Evolutionary conservation across 2,113 vertebrate genomes (phyloP).

Genomic region (Amblyopsis rosae): DNA sequence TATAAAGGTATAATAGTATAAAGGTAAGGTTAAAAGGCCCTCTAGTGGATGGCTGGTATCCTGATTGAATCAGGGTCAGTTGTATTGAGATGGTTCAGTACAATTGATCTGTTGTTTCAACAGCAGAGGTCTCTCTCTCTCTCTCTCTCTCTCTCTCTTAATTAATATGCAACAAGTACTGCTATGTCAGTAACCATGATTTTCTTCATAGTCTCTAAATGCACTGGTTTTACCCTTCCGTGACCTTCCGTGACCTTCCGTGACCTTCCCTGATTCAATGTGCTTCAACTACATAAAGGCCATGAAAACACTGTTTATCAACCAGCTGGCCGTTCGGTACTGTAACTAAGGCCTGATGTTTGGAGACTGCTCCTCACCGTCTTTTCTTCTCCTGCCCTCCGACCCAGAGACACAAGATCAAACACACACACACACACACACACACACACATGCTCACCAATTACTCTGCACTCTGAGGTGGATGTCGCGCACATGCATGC

Average conservation of each 20-base stretch:
- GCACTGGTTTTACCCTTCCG: neutral
- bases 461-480: conserved; percentile 22
- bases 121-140: conserved; percentile 54
- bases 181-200: too few species aligned
- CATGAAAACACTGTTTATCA: too few species aligned
- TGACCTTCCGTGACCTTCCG: neutral
- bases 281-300: too few species aligned
- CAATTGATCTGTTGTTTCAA: conserved; percentile 10
- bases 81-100: too few species aligned
- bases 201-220: too few species aligned
- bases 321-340: too few species aligned
- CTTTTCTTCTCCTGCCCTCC: conserved; percentile 28
- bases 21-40: neutral
- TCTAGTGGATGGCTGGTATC: too few species aligned
- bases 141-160: neutral
- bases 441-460: conserved; percentile 15
- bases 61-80: too few species aligned
- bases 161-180: too few species aligned
- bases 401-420: conserved; percentile 35
- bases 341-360: too few species aligned
- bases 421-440: conserved; percentile 18
- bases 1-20: neutral
- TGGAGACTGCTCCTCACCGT: conserved; percentile 2
- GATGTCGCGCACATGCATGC: conserved; percentile 7
- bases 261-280: too few species aligned